phyloP scores from a whole-genome alignment of 2,797 vertebrate genomes.

The Lepilemur ruficaudatus region DNA sequence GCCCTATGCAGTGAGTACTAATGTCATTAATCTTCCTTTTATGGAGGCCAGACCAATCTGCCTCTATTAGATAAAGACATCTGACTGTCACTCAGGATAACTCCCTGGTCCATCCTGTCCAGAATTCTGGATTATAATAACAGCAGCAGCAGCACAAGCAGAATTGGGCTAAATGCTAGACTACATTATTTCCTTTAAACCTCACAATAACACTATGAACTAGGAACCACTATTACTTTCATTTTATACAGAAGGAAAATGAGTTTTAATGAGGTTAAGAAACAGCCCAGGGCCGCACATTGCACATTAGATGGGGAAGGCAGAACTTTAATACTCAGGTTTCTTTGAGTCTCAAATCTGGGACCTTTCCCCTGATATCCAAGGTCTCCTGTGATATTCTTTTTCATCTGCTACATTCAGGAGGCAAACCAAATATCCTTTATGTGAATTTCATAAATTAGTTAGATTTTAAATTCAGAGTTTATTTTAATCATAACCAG shows the following conservation, averaged over 20 bases:
- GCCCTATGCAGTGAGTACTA: not conserved
- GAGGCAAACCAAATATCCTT: not conserved
- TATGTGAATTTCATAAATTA: slow-evolving; percentile 73
- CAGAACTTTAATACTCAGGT: not conserved
- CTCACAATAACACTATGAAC: not conserved
- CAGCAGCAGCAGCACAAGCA: not conserved
- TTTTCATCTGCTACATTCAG: not conserved
- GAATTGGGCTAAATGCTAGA: not conserved
- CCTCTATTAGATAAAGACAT: not conserved
- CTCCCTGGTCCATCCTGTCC: not conserved
- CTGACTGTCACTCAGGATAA: not conserved
- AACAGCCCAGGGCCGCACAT: not conserved
- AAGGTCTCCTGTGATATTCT: not conserved
- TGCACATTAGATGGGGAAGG: not conserved
- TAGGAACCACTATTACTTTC: not conserved
- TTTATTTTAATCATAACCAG: slow-evolving; percentile 69
- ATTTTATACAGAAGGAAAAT: slow-evolving; percentile 2
- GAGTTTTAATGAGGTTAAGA: not conserved
- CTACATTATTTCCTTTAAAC: not conserved
- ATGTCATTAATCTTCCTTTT: not conserved
- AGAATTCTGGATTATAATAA: not conserved
- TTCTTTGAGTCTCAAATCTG: not conserved
- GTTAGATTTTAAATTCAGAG: slow-evolving; percentile 10
- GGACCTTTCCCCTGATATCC: not conserved
- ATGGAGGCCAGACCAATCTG: not conserved